Evolutionary conservation across 2,797 vertebrate species (phyloP).

Genomic region (Pseudomugil gertrudae): DNA sequence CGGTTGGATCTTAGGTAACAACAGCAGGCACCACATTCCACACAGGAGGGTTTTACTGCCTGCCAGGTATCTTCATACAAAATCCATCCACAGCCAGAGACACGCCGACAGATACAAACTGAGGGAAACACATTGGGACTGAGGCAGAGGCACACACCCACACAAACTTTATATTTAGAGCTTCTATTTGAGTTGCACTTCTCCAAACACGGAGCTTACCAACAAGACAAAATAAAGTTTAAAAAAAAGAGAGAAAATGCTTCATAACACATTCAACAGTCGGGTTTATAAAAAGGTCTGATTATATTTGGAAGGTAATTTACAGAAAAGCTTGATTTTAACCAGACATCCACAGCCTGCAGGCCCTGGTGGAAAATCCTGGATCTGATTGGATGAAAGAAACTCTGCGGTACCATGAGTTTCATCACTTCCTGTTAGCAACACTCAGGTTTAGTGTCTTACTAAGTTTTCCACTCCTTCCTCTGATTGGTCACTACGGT

Average conservation of each 20-base stretch:
- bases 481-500: too few relatives aligned
- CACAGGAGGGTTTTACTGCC: slow-evolving; percentile 51
- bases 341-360: slow-evolving; percentile 13
- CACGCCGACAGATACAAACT: slow-evolving; percentile 9
- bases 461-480: too few relatives aligned
- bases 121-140: slow-evolving; percentile 39
- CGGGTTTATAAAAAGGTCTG: slow-evolving; percentile 36
- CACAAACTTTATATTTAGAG: slow-evolving; percentile 68
- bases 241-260: slow-evolving; percentile 18
- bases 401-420: too few relatives aligned
- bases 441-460: too few relatives aligned
- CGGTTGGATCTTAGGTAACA: slow-evolving; percentile 62
- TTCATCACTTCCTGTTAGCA: too few relatives aligned
- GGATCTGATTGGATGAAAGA: neutral
- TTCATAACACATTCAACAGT: slow-evolving; percentile 50
- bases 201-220: slow-evolving; percentile 50
- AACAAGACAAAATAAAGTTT: slow-evolving; percentile 13
- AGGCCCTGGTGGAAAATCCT: slow-evolving; percentile 16
- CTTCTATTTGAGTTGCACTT: slow-evolving; percentile 59
- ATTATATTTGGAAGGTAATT: slow-evolving; percentile 17
- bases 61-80: slow-evolving; percentile 39
- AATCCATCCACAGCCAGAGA: slow-evolving; percentile 18
- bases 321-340: slow-evolving; percentile 33
- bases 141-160: slow-evolving; percentile 56
- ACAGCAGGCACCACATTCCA: slow-evolving; percentile 52